Base-by-base conservation (phyloP, 2,797 vertebrate genomes). In the Chiroxiphia lanceolata region DNA sequence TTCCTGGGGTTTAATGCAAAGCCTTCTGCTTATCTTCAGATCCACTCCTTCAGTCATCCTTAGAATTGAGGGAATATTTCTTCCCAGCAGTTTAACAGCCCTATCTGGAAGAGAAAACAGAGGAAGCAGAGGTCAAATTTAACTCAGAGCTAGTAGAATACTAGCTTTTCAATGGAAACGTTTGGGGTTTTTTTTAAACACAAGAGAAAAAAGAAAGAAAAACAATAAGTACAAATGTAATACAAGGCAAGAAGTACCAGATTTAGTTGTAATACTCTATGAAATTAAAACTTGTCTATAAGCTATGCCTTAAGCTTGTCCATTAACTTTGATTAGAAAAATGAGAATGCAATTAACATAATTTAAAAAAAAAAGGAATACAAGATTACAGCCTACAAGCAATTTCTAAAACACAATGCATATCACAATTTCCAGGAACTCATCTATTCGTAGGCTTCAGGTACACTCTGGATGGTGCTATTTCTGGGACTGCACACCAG, bases 1-100 rank as follows among this genome's bases (percentile, higher is more conserved):
- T 78, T 98, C 97, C 36, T 97, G 97, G 10, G 98, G 97, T 97
- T 99, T 99, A 87, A 53, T 97, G 89, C 99, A 99, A 97, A 99
- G 95, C 85, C 95, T 96, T 90, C 92, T 97, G 67, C 64, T 95
- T 76, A 56, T 83, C 82, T 80, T 96, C 3, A 3, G 60, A 45
- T 95, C 64, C 60, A 61, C 68, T 82, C 83, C 92, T 83, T 90
- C 86, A 33, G 87, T 45, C 57, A 84, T 81, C 47, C 74, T 96
- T 64, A 96, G 47, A 50, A 88, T 6, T 6, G 51, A 93, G 72
- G 84, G 91, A 65, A 76, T 69, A 57, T 87, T 94, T 92, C 92
- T 97, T 88, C 96, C 94, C 94, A 86, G 90, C 33, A 96, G 56
- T 67, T 84, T 94, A 76, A 96, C 89, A 80, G 85, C 91, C 36